Evolutionary conservation across 2,888 invertebrate genomes (phyloP).

Genomic region (Euproctis similis): DNA sequence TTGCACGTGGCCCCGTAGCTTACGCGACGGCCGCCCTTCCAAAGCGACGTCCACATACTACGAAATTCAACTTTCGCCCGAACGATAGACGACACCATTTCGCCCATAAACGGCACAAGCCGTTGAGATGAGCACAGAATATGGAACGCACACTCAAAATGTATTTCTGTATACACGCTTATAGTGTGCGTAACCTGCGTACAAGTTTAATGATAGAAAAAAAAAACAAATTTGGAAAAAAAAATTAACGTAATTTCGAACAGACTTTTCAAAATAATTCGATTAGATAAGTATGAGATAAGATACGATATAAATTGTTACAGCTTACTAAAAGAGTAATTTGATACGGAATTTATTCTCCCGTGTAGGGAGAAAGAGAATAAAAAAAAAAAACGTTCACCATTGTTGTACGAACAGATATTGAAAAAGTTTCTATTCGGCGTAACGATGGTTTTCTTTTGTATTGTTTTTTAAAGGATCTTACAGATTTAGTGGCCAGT

Average conservation of each 20-base stretch:
- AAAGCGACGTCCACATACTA: constrained; percentile 50
- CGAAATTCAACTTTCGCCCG: constrained; percentile 65
- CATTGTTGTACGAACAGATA: constrained; percentile 55
- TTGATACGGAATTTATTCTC: constrained; percentile 48
- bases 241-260: too few relatives aligned
- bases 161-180: constrained; percentile 65
- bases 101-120: constrained; percentile 40
- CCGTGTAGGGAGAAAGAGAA: constrained; percentile 34
- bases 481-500: constrained; percentile 47
- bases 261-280: too few relatives aligned
- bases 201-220: constrained; percentile 45
- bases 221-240: too few relatives aligned
- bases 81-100: constrained; percentile 51
- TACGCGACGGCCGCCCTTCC: constrained; percentile 72
- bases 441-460: constrained; percentile 45
- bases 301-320: too few relatives aligned
- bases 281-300: too few relatives aligned
- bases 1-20: constrained; percentile 71
- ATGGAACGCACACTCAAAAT: constrained; percentile 64
- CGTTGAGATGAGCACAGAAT: constrained; percentile 61
- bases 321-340: constrained; percentile 38
- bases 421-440: constrained; percentile 59
- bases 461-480: constrained; percentile 53
- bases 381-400: constrained; percentile 37
- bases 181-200: constrained; percentile 52